phyloP scores from a whole-genome alignment of 1,140 invertebrate species.

The Ips typographus region DNA sequence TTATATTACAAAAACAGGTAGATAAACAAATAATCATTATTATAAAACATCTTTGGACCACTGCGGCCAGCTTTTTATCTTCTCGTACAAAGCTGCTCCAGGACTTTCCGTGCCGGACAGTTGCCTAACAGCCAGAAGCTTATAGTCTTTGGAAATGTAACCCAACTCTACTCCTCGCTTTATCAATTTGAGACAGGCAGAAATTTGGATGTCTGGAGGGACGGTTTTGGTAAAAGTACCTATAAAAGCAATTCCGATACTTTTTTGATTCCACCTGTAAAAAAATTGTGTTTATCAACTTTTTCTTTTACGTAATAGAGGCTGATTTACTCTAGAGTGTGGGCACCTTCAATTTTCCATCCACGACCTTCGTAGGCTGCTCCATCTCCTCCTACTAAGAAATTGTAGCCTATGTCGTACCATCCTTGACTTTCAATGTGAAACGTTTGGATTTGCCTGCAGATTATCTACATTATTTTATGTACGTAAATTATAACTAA shows the following conservation, averaged over 20 bases:
- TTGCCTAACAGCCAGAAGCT: constrained; percentile 50
- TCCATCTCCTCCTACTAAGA: constrained; percentile 73
- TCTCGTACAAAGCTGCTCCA: constrained; percentile 9
- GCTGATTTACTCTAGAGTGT: constrained; percentile 47
- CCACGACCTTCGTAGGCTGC: constrained; percentile 66
- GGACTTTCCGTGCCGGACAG: constrained; percentile 26
- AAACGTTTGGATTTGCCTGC: constrained; percentile 63
- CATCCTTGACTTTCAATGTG: constrained; percentile 68
- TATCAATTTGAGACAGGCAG: constrained; percentile 44
- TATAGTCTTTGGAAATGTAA: constrained; percentile 47
- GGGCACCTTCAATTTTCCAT: constrained; percentile 60
- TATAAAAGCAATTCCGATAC: constrained; percentile 69
- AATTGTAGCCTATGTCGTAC: constrained; percentile 72
- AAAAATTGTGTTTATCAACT: not conserved
- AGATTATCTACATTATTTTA: not conserved
- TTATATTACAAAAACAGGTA: too few relatives aligned
- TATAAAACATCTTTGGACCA: constrained; percentile 12
- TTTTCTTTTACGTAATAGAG: not conserved
- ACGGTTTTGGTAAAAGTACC: constrained; percentile 57
- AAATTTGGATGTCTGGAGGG: constrained; percentile 38
- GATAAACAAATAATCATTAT: not conserved
- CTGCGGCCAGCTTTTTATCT: constrained; percentile 20
- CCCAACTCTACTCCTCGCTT: constrained; percentile 43
- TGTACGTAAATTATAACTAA: not conserved
- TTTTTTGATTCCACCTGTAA: constrained; percentile 61